Percentiles rank a stretch among this genome's conserved stretches.
phyloP scores from a whole-genome alignment of 2,797 vertebrate genomes.

The Hipposideros larvatus region DNA sequence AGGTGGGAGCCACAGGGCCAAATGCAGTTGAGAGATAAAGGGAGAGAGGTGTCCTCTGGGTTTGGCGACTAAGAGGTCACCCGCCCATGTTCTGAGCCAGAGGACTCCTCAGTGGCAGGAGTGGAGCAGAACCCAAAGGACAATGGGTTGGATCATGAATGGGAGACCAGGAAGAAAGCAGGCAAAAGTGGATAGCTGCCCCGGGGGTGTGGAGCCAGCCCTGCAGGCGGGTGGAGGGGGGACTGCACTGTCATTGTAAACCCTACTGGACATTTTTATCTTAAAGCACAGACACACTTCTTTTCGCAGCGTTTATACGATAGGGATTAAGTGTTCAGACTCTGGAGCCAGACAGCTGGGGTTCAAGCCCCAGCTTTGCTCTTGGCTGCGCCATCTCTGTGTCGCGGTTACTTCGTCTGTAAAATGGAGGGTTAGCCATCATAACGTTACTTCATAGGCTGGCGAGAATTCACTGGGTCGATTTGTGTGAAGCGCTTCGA shows the following conservation, averaged over 20 bases:
- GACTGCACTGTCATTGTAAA: not conserved
- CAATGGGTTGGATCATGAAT: not conserved
- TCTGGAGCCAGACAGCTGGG: not conserved
- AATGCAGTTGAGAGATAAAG: not conserved
- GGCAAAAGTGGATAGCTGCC: not conserved
- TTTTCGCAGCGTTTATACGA: not conserved
- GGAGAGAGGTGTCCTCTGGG: not conserved
- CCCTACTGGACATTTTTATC: not conserved
- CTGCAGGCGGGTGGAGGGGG: not conserved
- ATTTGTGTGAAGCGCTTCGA: not conserved
- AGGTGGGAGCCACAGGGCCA: not conserved
- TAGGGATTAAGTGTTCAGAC: not conserved
- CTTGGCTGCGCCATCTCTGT: not conserved
- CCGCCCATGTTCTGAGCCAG: not conserved
- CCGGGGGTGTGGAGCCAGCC: not conserved
- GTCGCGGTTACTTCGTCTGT: not conserved
- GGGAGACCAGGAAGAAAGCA: conserved; percentile 58
- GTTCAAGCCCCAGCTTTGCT: not conserved
- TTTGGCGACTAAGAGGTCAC: not conserved
- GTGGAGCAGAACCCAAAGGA: conserved; percentile 47
- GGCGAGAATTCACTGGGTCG: not conserved
- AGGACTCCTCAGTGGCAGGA: not conserved
- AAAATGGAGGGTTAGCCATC: not conserved
- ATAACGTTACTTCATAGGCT: not conserved
- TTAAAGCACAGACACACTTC: not conserved